phyloP scores from a whole-genome alignment of 2,113 vertebrate genomes.

The Zapus hudsonius region DNA sequence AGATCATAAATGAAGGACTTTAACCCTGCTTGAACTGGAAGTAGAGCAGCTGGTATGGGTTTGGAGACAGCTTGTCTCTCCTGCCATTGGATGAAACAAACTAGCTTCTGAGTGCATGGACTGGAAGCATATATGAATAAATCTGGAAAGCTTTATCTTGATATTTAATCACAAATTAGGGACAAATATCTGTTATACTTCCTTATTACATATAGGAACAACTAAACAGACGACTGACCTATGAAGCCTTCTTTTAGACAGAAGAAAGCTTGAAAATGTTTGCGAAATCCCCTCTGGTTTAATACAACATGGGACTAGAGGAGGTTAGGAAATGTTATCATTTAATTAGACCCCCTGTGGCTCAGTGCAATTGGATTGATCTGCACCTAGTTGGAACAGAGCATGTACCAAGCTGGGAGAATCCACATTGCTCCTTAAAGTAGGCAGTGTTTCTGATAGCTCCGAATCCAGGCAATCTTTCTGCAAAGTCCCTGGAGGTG shows the following conservation, averaged over 20 bases:
- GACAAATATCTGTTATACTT: not conserved
- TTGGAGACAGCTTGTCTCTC: not conserved
- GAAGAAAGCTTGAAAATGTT: not conserved
- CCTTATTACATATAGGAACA: not conserved
- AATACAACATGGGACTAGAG: not conserved
- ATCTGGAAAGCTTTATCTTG: not conserved
- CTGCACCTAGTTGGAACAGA: not conserved
- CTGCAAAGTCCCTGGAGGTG: not conserved
- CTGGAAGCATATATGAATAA: not conserved
- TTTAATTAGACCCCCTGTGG: constrained; percentile 19
- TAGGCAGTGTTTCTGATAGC: not conserved
- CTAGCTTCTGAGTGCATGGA: not conserved
- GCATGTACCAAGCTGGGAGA: not conserved
- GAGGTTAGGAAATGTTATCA: not conserved
- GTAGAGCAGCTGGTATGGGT: not conserved
- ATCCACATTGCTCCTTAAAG: not conserved
- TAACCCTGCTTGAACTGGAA: too few relatives aligned
- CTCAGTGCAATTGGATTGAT: not conserved
- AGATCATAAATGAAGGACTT: too few relatives aligned
- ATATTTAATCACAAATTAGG: not conserved
- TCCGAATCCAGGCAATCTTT: not conserved
- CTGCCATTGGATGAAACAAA: not conserved
- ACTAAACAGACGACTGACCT: not conserved
- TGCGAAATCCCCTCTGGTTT: not conserved
- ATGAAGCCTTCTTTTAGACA: not conserved